Conservation (phyloP, 2,797 vertebrate species). For the Selene dorsalis region DNA sequence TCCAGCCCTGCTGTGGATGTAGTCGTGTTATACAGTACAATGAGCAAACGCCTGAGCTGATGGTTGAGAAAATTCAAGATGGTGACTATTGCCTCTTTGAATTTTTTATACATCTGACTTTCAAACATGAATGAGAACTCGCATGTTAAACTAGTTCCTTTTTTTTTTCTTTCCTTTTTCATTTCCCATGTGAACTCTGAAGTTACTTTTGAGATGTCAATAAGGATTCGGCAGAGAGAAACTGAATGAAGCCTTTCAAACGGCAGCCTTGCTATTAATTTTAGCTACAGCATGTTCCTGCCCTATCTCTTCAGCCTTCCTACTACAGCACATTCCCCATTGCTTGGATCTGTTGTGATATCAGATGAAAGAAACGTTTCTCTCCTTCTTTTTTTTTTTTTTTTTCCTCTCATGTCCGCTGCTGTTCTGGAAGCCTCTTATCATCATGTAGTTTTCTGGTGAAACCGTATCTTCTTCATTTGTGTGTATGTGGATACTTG, state of each 20-base stretch:
- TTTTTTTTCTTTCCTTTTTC: not conserved
- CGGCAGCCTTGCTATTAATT: conserved; percentile 56
- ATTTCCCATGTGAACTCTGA: conserved; percentile 36
- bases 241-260: conserved; percentile 53
- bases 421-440: conserved; percentile 62
- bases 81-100: not conserved
- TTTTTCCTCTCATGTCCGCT: conserved; percentile 44
- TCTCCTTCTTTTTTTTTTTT: not conserved
- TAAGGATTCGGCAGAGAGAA: conserved; percentile 34
- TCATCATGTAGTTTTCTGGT: conserved; percentile 55
- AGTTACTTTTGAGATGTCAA: conserved; percentile 45
- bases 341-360: conserved; percentile 66
- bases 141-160: conserved; percentile 6
- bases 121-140: conserved; percentile 5
- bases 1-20: not conserved
- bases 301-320: conserved; percentile 51
- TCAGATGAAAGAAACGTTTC: conserved; percentile 63
- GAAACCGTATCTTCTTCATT: conserved; percentile 53
- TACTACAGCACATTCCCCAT: conserved; percentile 35
- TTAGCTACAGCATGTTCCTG: conserved; percentile 57
- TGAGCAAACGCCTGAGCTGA: not conserved
- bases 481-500: not conserved
- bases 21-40: not conserved
- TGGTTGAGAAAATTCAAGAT: not conserved
- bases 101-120: not conserved